Evolutionary conservation across 2,113 vertebrate genomes (phyloP).

Genomic region (Urocynchramus pylzowi): DNA sequence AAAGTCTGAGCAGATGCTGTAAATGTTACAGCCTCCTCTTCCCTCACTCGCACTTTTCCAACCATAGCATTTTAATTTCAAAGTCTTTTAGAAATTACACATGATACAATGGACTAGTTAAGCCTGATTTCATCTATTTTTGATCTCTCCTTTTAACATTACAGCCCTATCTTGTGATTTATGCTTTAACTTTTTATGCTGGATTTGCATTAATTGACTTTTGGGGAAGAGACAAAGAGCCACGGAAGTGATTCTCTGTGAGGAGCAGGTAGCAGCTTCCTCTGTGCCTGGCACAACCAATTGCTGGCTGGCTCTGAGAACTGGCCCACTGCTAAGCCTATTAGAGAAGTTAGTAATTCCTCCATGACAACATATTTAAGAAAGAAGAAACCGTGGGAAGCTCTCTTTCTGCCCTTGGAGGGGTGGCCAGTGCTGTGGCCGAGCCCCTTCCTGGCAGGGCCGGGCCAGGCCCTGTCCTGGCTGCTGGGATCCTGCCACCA

Average conservation of each 20-base stretch:
- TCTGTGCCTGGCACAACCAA: neutral
- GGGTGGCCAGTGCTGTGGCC: too few species aligned
- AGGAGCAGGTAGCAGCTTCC: neutral
- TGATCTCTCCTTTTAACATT: neutral
- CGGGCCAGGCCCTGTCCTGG: neutral
- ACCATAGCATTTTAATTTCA: neutral
- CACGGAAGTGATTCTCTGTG: rapidly evolving
- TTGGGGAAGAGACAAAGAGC: neutral
- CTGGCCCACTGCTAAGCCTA: too few species aligned
- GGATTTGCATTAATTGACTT: neutral
- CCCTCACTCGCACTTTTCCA: neutral
- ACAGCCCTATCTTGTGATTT: neutral
- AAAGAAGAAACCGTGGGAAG: neutral
- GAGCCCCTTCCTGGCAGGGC: neutral
- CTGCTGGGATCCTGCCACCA: neutral
- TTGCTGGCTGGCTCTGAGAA: neutral
- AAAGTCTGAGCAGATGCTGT: neutral
- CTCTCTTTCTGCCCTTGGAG: neutral
- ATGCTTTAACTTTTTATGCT: neutral
- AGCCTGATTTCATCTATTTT: neutral
- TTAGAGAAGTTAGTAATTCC: neutral
- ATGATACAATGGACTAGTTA: neutral
- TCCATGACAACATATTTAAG: too few species aligned
- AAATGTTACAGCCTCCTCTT: neutral
- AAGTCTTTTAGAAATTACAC: neutral